These are phyloP conservation scores for Thera britannica DNA, from an alignment of 2,888 invertebrate species.

Conservation along the genomic window DNA sequence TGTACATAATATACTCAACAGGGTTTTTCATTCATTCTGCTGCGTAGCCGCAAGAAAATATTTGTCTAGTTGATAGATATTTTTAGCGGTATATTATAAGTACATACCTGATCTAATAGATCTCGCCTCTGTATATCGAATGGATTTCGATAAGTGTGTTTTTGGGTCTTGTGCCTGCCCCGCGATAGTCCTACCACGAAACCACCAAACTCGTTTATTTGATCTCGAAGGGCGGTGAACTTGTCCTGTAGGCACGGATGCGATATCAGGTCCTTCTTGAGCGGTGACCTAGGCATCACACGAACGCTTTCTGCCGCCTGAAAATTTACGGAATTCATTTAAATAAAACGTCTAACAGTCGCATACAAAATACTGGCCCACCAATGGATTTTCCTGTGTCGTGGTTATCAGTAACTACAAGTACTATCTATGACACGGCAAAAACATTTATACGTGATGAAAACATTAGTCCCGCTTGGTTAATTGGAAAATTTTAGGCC, in stretches of 20 bases:
- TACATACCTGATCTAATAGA: slow-evolving; percentile 91
- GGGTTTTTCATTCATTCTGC: too few relatives aligned
- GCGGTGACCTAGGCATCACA: slow-evolving; percentile 88
- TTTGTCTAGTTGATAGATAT: too few relatives aligned
- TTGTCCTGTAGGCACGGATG: slow-evolving; percentile 93
- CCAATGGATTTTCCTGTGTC: too few relatives aligned
- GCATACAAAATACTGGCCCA: background rate
- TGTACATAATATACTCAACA: too few relatives aligned
- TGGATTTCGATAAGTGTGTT: slow-evolving; percentile 94
- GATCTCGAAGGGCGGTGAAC: slow-evolving; percentile 92
- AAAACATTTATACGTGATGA: too few relatives aligned
- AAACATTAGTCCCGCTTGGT: too few relatives aligned
- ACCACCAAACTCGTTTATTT: slow-evolving; percentile 93
- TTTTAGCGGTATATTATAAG: too few relatives aligned
- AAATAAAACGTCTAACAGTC: background rate
- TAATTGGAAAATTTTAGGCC: too few relatives aligned
- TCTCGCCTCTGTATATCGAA: slow-evolving; percentile 96
- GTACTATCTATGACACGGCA: too few relatives aligned
- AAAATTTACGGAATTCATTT: slow-evolving; percentile 43
- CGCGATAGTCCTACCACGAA: slow-evolving; percentile 90
- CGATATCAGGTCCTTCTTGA: slow-evolving; percentile 92
- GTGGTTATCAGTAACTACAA: too few relatives aligned
- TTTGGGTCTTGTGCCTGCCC: slow-evolving; percentile 78
- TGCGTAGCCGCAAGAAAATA: too few relatives aligned
- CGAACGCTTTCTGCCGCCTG: slow-evolving; percentile 90